Evolutionary conservation across 64 coral and sea anemone species (phyloP).

Genomic region (Stichodactyla mertensii): DNA sequence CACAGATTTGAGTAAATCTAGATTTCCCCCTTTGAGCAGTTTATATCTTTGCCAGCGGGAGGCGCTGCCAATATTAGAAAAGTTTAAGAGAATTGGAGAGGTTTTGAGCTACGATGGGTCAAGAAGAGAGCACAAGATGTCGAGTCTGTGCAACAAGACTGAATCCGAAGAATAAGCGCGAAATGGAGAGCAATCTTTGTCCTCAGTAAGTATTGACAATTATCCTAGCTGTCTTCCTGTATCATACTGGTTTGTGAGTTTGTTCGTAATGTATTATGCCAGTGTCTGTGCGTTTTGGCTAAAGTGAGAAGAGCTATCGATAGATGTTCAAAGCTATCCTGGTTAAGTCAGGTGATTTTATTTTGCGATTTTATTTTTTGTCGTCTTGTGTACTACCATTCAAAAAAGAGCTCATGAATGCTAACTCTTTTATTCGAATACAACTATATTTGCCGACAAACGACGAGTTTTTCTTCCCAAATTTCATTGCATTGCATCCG

Average conservation of each 20-base stretch:
- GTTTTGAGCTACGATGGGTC: slow-evolving; percentile 23
- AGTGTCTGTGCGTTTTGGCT: too few relatives aligned
- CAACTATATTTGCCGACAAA: neutral
- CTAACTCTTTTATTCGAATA: neutral
- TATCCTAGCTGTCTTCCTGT: neutral
- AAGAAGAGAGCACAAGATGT: slow-evolving; percentile 41
- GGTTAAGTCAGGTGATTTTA: too few relatives aligned
- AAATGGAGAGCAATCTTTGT: slow-evolving; percentile 49
- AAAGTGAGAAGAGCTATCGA: too few relatives aligned
- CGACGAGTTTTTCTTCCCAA: neutral
- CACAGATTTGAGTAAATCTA: neutral
- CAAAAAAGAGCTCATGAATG: neutral
- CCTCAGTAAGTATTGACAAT: slow-evolving; percentile 6
- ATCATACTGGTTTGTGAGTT: neutral
- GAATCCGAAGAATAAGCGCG: slow-evolving; percentile 53
- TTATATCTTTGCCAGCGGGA: neutral
- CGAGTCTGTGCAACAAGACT: slow-evolving; percentile 42
- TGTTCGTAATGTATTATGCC: neutral
- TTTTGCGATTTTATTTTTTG: too few relatives aligned
- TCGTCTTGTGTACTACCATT: too few relatives aligned
- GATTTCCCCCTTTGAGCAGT: neutral
- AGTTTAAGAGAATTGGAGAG: neutral
- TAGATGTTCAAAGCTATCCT: too few relatives aligned
- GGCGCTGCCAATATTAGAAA: neutral
- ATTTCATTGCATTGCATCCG: neutral